Percentiles rank a stretch among this genome's conserved stretches.
Evolutionary conservation across 2,113 vertebrate species (phyloP).

Genomic region (Numenius arquata): DNA sequence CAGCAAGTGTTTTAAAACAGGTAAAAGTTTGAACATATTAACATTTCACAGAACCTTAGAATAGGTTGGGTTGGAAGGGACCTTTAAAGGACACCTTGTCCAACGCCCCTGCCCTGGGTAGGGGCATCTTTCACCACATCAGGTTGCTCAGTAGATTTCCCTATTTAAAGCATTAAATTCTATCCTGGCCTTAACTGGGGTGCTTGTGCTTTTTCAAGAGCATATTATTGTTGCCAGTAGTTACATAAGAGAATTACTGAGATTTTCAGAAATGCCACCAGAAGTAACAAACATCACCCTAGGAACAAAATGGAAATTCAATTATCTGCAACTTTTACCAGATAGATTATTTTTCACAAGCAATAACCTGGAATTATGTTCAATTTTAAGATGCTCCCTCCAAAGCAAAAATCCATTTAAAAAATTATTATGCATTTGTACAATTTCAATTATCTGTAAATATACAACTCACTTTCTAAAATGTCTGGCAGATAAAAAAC

Average conservation of each 20-base stretch:
- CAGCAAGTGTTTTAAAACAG: neutral
- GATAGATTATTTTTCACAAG: neutral
- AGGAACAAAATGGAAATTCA: neutral
- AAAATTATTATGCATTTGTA: neutral
- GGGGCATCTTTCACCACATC: neutral
- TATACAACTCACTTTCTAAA: neutral
- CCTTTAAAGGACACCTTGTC: neutral
- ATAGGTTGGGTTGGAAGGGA: neutral
- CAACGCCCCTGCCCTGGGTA: neutral
- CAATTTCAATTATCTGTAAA: neutral
- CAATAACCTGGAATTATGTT: neutral
- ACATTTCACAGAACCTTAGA: neutral
- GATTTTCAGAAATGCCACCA: slow-evolving; percentile 10
- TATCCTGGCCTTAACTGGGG: neutral
- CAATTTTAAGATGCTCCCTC: neutral
- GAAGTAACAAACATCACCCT: neutral
- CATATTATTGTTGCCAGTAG: neutral
- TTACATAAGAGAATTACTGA: slow-evolving; percentile 53
- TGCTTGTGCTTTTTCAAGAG: neutral
- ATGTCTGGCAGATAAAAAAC: neutral
- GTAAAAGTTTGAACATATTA: neutral
- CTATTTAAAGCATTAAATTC: slow-evolving; percentile 6
- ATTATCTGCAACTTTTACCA: neutral
- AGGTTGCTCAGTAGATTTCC: neutral
- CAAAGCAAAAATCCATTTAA: neutral